Conservation (phyloP, 2,797 vertebrate species). For the Phrynocephalus guinanensis region DNA sequence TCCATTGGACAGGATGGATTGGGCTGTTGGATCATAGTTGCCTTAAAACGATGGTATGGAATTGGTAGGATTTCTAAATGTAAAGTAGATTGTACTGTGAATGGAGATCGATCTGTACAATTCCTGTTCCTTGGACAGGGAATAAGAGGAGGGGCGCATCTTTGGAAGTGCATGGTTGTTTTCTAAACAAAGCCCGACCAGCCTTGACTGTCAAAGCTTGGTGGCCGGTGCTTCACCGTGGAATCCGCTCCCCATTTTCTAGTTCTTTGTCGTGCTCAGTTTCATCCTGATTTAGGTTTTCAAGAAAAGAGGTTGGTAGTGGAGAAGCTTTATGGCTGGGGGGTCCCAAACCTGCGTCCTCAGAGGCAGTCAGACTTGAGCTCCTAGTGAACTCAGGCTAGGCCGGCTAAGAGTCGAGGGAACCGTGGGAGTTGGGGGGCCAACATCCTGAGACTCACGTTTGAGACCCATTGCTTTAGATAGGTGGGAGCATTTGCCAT, state of each 20-base stretch:
- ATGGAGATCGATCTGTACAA: background rate
- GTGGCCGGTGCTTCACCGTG: too few species aligned
- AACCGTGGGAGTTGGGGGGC: background rate
- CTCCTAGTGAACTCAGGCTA: too few species aligned
- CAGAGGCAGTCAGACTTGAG: background rate
- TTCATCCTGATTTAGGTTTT: background rate
- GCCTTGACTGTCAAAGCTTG: background rate
- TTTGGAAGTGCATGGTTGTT: background rate
- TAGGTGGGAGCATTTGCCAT: background rate
- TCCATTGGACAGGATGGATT: too few species aligned
- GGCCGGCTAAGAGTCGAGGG: background rate
- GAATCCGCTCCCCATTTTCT: background rate
- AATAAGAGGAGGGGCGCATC: background rate
- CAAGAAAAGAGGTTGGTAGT: too few species aligned
- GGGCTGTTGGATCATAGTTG: too few species aligned
- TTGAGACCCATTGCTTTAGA: background rate
- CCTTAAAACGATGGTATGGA: background rate
- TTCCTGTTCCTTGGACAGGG: background rate
- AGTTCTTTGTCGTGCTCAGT: background rate
- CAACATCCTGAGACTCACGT: background rate
- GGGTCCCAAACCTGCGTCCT: background rate
- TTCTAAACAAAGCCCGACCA: background rate
- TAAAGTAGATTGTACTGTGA: background rate
- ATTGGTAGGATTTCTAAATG: background rate
- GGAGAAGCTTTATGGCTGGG: too few species aligned